Conservation (phyloP, 2,888 invertebrate genomes). For the Clepsis dumicolana region DNA sequence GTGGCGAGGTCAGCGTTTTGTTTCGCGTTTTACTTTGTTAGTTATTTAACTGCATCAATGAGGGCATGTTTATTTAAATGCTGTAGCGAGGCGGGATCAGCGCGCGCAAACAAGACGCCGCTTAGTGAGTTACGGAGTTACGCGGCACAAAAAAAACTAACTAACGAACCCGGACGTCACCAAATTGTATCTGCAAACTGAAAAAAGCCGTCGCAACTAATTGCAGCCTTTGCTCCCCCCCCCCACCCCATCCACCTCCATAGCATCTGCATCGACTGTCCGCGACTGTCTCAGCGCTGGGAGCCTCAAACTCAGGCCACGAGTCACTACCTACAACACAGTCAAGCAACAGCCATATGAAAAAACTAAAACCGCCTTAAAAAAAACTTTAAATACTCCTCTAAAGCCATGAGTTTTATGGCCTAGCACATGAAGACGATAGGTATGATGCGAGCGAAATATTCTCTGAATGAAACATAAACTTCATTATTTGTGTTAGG, state of each 20-base stretch:
- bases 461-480: too few relatives aligned
- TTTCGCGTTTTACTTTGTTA: background rate
- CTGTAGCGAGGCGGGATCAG: background rate
- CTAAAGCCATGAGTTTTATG: too few relatives aligned
- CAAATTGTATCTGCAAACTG: conserved; percentile 33
- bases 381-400: too few relatives aligned
- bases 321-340: too few relatives aligned
- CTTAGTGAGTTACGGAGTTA: conserved; percentile 27
- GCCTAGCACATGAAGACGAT: too few relatives aligned
- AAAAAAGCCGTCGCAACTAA: conserved; percentile 16
- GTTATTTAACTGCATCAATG: conserved; percentile 5
- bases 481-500: too few relatives aligned
- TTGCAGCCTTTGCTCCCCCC: background rate
- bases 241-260: background rate
- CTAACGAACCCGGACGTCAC: conserved; percentile 33
- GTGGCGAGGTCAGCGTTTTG: background rate
- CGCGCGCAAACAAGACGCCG: conserved; percentile 15
- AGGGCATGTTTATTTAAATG: conserved; percentile 28
- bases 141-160: conserved; percentile 34
- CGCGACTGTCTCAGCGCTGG: too few relatives aligned
- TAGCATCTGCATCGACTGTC: too few relatives aligned
- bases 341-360: too few relatives aligned
- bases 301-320: too few relatives aligned
- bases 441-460: too few relatives aligned
- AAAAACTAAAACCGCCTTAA: too few relatives aligned